phyloP scores from a whole-genome alignment of 2,888 invertebrate genomes.

The Beris chalybata region DNA sequence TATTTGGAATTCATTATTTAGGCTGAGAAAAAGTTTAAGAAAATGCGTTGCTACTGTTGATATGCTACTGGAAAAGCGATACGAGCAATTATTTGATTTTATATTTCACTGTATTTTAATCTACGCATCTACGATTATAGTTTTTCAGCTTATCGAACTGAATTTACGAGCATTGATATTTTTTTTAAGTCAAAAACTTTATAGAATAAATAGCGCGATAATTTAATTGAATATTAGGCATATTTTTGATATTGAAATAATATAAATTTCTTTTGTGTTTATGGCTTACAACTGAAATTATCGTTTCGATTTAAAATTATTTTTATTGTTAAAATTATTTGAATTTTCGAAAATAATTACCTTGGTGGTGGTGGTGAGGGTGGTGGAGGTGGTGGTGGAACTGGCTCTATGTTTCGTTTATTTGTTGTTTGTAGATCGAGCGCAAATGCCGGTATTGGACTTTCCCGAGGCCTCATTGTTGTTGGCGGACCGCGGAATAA shows the following conservation, averaged over 20 bases:
- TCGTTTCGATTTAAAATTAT: not conserved
- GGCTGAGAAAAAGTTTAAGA: slow-evolving; percentile 2
- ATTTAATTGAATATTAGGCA: no score
- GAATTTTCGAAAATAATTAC: slow-evolving; percentile 44
- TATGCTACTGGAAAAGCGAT: no score
- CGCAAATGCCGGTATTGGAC: slow-evolving; percentile 49
- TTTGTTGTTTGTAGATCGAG: slow-evolving; percentile 54
- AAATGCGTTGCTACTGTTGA: slow-evolving; percentile 3
- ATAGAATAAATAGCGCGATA: no score
- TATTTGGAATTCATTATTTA: no score
- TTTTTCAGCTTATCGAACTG: no score
- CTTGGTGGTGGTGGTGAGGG: slow-evolving; percentile 50
- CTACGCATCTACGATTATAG: no score
- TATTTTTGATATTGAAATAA: no score
- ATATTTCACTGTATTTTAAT: no score
- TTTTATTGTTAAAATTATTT: not conserved
- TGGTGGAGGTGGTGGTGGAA: slow-evolving; percentile 49
- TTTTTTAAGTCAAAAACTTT: no score
- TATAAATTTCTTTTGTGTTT: not conserved
- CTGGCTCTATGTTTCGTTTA: slow-evolving; percentile 50
- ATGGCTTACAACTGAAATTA: not conserved
- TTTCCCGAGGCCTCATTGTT: slow-evolving; percentile 52
- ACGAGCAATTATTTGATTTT: no score
- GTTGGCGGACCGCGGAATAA: slow-evolving; percentile 53
- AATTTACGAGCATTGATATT: no score